Conservation (phyloP, 2,113 vertebrate genomes). For the Amphilophus citrinellus region DNA sequence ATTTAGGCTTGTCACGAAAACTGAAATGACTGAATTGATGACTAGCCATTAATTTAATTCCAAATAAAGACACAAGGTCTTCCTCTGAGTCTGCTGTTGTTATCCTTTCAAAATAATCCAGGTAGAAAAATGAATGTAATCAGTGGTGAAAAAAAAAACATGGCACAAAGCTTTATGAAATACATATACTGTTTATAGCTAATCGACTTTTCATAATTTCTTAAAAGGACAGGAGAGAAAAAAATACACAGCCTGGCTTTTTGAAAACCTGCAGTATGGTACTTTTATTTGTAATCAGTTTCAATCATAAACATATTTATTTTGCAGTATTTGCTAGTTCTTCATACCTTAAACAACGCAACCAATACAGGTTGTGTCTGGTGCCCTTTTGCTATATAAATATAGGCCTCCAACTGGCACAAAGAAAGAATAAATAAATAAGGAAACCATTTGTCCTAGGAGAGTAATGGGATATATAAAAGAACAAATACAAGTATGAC, state of each 20-base stretch:
- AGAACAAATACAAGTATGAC: not conserved
- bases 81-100: constrained; percentile 4
- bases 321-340: not conserved
- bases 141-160: not conserved
- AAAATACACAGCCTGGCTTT: not conserved
- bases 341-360: not conserved
- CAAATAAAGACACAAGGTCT: constrained; percentile 32
- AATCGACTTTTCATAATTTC: not conserved
- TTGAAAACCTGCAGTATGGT: not conserved
- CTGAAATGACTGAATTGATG: not conserved
- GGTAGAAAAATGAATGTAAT: not conserved
- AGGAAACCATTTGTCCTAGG: no score
- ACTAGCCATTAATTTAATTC: not conserved
- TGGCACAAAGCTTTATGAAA: not conserved
- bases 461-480: not conserved
- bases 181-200: not conserved
- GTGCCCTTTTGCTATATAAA: not conserved
- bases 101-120: constrained; percentile 3
- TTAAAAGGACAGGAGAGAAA: not conserved
- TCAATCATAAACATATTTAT: not conserved
- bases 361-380: not conserved
- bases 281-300: not conserved
- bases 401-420: no score
- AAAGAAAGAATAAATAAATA: no score
- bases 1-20: constrained; percentile 23